Evolutionary conservation across 2,113 vertebrate species (phyloP).

Genomic region (Cephalopholis sonnerati): DNA sequence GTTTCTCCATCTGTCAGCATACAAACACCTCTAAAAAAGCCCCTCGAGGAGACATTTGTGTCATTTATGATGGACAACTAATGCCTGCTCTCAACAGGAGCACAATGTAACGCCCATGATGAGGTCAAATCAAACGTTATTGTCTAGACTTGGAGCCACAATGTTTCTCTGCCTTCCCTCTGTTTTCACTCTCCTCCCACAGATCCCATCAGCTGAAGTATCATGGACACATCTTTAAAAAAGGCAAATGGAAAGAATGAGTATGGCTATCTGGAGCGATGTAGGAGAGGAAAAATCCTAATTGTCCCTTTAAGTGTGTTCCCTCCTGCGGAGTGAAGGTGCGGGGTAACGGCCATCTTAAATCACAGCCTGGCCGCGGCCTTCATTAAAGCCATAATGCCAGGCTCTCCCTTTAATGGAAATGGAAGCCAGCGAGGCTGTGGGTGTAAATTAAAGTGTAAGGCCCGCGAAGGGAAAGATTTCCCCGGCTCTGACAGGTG

Average conservation of each 20-base stretch:
- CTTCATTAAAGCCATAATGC: conserved; percentile 88
- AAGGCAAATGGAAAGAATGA: conserved; percentile 67
- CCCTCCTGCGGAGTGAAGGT: conserved; percentile 78
- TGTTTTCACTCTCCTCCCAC: conserved; percentile 54
- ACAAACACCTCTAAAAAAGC: conserved; percentile 71
- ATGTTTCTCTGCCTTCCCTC: conserved; percentile 24
- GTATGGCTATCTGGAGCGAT: conserved; percentile 63
- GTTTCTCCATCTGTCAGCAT: conserved; percentile 75
- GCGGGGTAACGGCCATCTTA: conserved; percentile 81
- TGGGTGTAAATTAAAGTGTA: conserved; percentile 85
- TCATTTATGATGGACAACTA: conserved; percentile 76
- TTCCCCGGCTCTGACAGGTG: conserved; percentile 85
- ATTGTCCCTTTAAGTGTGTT: conserved; percentile 82
- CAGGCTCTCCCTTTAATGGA: conserved; percentile 86
- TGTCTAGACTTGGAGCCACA: conserved; percentile 45
- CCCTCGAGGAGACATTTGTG: conserved; percentile 74
- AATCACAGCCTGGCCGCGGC: conserved; percentile 83
- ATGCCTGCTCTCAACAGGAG: conserved; percentile 61
- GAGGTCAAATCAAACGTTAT: conserved; percentile 73
- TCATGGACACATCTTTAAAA: conserved; percentile 65
- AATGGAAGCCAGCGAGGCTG: conserved; percentile 82
- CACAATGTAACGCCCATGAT: conserved; percentile 57
- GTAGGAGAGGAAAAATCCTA: conserved; percentile 74
- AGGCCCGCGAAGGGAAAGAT: conserved; percentile 80
- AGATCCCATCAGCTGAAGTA: conserved; percentile 56